Evolutionary conservation across 2,113 vertebrate genomes (phyloP).

Genomic region (Rhea pennata): DNA sequence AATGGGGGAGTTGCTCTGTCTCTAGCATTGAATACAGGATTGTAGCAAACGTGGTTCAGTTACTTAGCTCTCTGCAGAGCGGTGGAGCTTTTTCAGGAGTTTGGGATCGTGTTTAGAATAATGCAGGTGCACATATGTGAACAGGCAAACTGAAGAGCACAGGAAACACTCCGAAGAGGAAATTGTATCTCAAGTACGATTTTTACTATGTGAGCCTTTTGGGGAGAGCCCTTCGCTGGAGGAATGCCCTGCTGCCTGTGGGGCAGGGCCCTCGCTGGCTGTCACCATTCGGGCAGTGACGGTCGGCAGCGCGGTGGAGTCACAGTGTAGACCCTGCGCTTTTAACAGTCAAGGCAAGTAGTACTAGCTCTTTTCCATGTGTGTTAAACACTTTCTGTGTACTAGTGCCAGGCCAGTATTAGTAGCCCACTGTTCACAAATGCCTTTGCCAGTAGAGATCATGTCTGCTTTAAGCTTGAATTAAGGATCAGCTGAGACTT

Average conservation of each 20-base stretch:
- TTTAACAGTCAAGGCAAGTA: constrained; percentile 13
- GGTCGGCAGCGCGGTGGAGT: constrained; percentile 23
- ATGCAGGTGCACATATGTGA: background rate
- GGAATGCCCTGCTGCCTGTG: background rate
- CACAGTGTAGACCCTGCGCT: background rate
- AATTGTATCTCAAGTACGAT: background rate
- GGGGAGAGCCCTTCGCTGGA: background rate
- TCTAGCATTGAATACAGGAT: background rate
- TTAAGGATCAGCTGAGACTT: constrained; percentile 24
- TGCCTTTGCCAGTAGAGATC: constrained; percentile 51
- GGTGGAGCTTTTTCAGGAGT: background rate
- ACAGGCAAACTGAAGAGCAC: background rate
- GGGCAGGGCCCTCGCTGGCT: background rate
- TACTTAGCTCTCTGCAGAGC: background rate
- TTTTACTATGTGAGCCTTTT: background rate
- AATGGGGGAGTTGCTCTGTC: background rate
- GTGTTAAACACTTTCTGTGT: constrained; percentile 39
- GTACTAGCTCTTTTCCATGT: constrained; percentile 12
- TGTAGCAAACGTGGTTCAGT: background rate
- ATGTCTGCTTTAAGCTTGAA: background rate
- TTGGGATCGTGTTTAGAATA: background rate
- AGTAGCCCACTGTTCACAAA: background rate
- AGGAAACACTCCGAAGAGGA: background rate
- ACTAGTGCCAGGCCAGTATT: constrained; percentile 18
- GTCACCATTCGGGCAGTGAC: constrained; percentile 10